Evolutionary conservation across 1,140 invertebrate genomes (phyloP), one percentile per base, ranked within the genome.

Genomic region (Vanessa atalanta): DNA sequence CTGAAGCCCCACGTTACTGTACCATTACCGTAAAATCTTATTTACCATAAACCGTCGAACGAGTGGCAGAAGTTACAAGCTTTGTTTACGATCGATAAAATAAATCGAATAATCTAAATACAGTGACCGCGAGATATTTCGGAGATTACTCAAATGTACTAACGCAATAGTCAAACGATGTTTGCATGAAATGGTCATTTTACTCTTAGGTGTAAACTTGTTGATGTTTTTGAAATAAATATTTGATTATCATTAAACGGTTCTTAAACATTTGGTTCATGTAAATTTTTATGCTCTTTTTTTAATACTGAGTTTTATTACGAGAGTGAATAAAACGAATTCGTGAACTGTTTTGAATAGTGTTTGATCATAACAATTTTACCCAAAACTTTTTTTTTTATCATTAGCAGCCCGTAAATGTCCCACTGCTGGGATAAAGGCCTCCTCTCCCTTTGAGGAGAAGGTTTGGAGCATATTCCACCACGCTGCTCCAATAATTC

Each of bases 51-150:
- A 92, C 79, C 84, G 75, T 84, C 77, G 57, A 89, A 86, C 80
- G 83, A 80, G 85, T 85, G 83, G 84, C 85, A 88, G 82, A 82
- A 90, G 87, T 90, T 83, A 83, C 80, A 80, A 80, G 82, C 79
- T 82, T 89, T 90, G 84, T 91, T 91, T 92, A 92, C 82, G 89
- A 83, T 75, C 88, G 73, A 88, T 92, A 90, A 92, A 90, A 88
- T 91, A 92, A 91, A 91, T 89, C 83, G 89, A 90, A 86, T 84
- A 81, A 84, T 79, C 80, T 79, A 73, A 78, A 82, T 81, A 84
- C 79, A 77, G 77, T 83, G 79, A 79, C 82, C 80, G 43, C 65
- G 37, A 48, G 26, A 20, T 50, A 63, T 50, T 70, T 50, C 23
- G 48, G 47, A n/a, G 13, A 26, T 61, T 55, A 20, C 61, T 23